These are phyloP conservation scores for Halcyon badia DNA, from an alignment of 2,797 vertebrate species.

Conservation along the genomic window DNA sequence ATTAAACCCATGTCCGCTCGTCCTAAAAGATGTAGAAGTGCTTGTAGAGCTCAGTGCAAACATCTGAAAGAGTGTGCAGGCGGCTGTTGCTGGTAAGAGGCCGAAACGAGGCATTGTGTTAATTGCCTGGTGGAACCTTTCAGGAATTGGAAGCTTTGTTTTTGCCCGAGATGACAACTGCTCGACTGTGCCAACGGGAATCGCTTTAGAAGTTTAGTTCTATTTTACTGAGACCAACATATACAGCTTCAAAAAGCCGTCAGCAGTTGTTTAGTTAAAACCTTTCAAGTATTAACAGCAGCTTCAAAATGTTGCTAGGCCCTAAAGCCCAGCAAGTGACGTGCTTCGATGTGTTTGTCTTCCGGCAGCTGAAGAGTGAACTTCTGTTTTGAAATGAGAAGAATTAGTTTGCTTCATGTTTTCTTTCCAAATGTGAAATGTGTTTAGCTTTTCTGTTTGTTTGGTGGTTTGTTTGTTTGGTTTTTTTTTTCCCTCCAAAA, in stretches of 20 bases:
- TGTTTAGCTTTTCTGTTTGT: neutral
- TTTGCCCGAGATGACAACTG: neutral
- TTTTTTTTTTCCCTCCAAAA: neutral
- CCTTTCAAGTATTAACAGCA: conserved; percentile 38
- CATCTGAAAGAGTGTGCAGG: neutral
- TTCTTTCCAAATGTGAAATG: conserved; percentile 23
- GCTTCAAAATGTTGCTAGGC: conserved; percentile 34
- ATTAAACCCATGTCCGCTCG: too few relatives aligned
- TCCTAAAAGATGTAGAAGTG: neutral
- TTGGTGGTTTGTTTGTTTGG: too few relatives aligned
- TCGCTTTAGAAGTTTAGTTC: neutral
- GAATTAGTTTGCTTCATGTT: conserved; percentile 23
- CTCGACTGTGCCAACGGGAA: neutral
- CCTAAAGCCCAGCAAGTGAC: conserved; percentile 30
- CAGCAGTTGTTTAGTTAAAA: conserved; percentile 31
- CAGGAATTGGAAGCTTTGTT: neutral
- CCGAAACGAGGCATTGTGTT: neutral
- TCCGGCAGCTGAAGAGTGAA: conserved; percentile 21
- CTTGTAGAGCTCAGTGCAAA: neutral
- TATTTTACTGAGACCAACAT: neutral
- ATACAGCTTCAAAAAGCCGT: neutral
- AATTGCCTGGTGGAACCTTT: neutral
- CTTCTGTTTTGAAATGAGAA: conserved; percentile 25
- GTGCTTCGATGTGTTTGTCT: conserved; percentile 40
- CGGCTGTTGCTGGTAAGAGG: neutral